Evolutionary conservation across 1,140 invertebrate genomes (phyloP).

Genomic region (Penaeus vannamei): DNA sequence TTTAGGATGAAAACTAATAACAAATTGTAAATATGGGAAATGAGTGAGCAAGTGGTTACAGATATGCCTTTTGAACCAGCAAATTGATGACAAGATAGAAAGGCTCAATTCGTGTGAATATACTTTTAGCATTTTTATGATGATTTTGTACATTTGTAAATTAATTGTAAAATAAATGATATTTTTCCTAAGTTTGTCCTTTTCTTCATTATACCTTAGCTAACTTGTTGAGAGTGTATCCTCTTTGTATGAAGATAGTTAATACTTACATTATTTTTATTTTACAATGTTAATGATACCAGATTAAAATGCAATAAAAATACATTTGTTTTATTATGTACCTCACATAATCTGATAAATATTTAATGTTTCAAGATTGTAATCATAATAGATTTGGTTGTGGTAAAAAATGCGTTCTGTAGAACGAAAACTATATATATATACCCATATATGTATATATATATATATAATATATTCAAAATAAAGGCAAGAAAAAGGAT

Average conservation of each 20-base stretch:
- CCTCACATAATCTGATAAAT: background rate
- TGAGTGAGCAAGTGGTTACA: too few species aligned
- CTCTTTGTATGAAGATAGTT: slow-evolving; percentile 1
- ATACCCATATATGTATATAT: too few species aligned
- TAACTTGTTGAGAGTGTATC: slow-evolving; percentile 1
- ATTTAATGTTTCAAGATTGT: background rate
- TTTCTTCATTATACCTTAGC: slow-evolving; percentile 45
- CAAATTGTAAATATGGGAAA: too few species aligned
- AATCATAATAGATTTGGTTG: background rate
- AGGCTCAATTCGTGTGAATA: slow-evolving; percentile 29
- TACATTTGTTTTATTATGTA: slow-evolving; percentile 1
- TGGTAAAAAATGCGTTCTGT: background rate
- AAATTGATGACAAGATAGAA: background rate
- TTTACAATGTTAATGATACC: background rate
- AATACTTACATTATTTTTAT: slow-evolving; percentile 11
- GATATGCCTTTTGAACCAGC: too few species aligned
- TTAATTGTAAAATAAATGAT: slow-evolving; percentile 47
- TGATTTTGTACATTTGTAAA: slow-evolving; percentile 58
- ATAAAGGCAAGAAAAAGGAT: too few species aligned
- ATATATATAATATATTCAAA: too few species aligned
- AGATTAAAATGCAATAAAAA: slow-evolving; percentile 5
- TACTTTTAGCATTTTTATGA: slow-evolving; percentile 43
- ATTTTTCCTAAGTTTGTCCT: slow-evolving; percentile 50
- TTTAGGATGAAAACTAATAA: too few species aligned
- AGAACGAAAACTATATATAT: too few species aligned